Conservation (phyloP, 2,797 vertebrate genomes). For the Diplodus puntazzo region DNA sequence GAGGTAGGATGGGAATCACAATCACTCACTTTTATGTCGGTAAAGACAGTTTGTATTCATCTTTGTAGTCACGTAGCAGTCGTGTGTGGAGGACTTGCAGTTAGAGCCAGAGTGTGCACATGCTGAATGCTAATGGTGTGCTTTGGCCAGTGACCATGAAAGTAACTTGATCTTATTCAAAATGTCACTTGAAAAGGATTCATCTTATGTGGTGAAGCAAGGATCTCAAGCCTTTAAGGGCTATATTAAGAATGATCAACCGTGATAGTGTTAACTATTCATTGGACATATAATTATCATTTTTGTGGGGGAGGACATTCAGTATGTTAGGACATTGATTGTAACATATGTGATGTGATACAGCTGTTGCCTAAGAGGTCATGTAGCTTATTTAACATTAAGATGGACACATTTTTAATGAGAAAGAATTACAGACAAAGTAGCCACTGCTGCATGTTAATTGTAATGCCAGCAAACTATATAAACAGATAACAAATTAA, state of each 20-base stretch:
- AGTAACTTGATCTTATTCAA: conserved; percentile 47
- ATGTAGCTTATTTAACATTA: conserved; percentile 1
- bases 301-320: background rate
- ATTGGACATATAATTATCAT: background rate
- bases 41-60: conserved; percentile 45
- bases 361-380: background rate
- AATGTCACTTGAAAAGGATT: conserved; percentile 61
- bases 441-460: background rate
- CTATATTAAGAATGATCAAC: conserved; percentile 10
- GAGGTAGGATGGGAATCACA: conserved; percentile 5
- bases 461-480: conserved; percentile 4
- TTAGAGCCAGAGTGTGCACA: conserved; percentile 34
- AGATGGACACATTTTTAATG: background rate
- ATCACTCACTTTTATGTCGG: conserved; percentile 30
- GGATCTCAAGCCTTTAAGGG: background rate
- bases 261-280: background rate
- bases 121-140: conserved; percentile 60
- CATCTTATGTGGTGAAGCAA: conserved; percentile 39
- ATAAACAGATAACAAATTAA: background rate
- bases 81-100: conserved; percentile 44
- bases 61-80: conserved; percentile 38
- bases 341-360: background rate
- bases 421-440: background rate
- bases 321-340: conserved; percentile 12
- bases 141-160: conserved; percentile 54